Conservation (phyloP, 1,140 invertebrate genomes). For the Conus betulinus region DNA sequence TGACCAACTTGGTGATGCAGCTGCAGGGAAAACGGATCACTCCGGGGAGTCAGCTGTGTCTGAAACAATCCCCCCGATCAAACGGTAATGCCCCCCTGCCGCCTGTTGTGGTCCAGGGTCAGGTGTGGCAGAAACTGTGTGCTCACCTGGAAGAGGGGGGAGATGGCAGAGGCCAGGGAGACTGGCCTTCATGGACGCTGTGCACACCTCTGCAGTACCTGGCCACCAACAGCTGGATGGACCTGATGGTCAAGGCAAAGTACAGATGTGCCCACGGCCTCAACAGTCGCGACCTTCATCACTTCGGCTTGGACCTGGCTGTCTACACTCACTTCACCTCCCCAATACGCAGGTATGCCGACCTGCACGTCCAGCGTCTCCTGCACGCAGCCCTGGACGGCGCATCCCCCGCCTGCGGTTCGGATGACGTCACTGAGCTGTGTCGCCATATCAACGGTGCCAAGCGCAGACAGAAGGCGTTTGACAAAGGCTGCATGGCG, state of each 20-base stretch:
- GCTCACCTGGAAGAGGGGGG: slow-evolving; percentile 77
- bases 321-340: slow-evolving; percentile 96
- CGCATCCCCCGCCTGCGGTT: neutral
- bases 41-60: slow-evolving; percentile 6
- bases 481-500: neutral
- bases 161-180: slow-evolving; percentile 87
- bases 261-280: slow-evolving; percentile 75
- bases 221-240: slow-evolving; percentile 80
- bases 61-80: neutral
- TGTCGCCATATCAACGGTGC: slow-evolving; percentile 35
- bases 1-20: slow-evolving; percentile 44
- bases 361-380: slow-evolving; percentile 90
- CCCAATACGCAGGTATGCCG: slow-evolving; percentile 92
- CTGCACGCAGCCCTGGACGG: slow-evolving; percentile 81
- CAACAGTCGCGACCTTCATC: slow-evolving; percentile 81
- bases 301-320: slow-evolving; percentile 89
- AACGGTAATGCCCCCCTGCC: slow-evolving; percentile 18
- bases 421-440: slow-evolving; percentile 28
- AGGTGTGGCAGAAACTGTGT: slow-evolving; percentile 38
- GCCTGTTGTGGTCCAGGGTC: slow-evolving; percentile 38
- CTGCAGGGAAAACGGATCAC: slow-evolving; percentile 41
- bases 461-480: slow-evolving; percentile 4
- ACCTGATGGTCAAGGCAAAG: slow-evolving; percentile 81
- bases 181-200: slow-evolving; percentile 95
- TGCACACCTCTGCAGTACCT: slow-evolving; percentile 92